Conservation (phyloP, 1,140 invertebrate species). For the Babylonia areolata region DNA sequence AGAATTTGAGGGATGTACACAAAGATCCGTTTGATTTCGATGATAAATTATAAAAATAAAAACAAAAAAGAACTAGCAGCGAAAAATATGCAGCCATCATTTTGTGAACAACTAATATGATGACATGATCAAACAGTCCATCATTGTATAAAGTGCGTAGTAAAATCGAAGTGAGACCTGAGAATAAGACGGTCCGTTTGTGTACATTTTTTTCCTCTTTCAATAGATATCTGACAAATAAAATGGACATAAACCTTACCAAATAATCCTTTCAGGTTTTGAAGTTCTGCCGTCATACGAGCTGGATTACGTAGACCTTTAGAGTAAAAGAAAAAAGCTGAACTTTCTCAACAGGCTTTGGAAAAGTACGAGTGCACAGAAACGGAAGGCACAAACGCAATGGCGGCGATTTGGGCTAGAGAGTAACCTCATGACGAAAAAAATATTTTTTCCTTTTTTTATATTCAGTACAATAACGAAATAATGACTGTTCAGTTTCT, state of each 20-base stretch:
- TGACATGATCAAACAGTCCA: no score
- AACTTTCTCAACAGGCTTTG: not conserved
- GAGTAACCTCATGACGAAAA: not conserved
- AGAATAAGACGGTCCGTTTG: no score
- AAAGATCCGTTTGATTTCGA: no score
- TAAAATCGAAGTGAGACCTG: no score
- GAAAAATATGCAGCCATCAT: no score
- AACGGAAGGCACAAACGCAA: not conserved
- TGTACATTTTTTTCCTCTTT: not conserved
- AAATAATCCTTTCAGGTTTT: constrained; percentile 45
- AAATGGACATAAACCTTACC: constrained; percentile 23
- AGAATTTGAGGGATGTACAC: no score
- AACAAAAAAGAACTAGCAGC: no score
- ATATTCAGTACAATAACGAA: no score
- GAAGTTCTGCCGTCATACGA: constrained; percentile 44
- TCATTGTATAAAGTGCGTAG: no score
- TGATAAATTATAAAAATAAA: no score
- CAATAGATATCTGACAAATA: not conserved
- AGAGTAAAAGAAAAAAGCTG: constrained; percentile 27
- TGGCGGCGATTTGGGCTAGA: not conserved
- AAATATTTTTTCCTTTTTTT: not conserved
- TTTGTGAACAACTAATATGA: no score
- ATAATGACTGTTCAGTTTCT: no score
- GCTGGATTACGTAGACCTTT: not conserved
- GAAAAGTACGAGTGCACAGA: not conserved